phyloP scores from a whole-genome alignment of 2,888 invertebrate species.

The Rhagonycha fulva region DNA sequence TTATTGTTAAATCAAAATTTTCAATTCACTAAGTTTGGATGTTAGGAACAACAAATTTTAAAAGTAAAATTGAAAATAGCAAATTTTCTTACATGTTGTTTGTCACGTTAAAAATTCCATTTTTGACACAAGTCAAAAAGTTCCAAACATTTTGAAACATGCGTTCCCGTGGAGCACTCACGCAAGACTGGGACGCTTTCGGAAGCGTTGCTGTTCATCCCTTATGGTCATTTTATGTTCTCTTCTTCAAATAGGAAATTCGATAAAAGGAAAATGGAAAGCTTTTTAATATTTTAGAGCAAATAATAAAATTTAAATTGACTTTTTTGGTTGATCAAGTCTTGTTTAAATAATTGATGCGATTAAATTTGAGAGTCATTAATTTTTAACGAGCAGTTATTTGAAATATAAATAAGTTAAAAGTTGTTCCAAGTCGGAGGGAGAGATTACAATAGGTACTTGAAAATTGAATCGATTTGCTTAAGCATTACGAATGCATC shows the following conservation, averaged over 20 bases:
- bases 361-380: neutral
- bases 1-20: neutral
- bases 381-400: neutral
- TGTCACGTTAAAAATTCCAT: conserved; percentile 43
- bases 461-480: neutral
- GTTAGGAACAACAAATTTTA: neutral
- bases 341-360: neutral
- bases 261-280: neutral
- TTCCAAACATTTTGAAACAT: conserved; percentile 53
- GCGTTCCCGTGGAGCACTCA: conserved; percentile 44
- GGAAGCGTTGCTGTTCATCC: neutral
- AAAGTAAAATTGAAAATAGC: neutral
- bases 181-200: conserved; percentile 51
- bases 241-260: neutral
- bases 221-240: neutral
- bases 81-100: conserved; percentile 47
- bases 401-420: neutral
- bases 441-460: neutral
- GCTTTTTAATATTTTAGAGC: neutral
- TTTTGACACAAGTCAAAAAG: conserved; percentile 46
- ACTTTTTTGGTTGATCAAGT: neutral
- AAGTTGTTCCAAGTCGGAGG: neutral
- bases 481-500: neutral
- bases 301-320: neutral
- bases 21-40: neutral